phyloP scores from a whole-genome alignment of 2,113 vertebrate genomes.

The Campylorhamphus procurvoides region DNA sequence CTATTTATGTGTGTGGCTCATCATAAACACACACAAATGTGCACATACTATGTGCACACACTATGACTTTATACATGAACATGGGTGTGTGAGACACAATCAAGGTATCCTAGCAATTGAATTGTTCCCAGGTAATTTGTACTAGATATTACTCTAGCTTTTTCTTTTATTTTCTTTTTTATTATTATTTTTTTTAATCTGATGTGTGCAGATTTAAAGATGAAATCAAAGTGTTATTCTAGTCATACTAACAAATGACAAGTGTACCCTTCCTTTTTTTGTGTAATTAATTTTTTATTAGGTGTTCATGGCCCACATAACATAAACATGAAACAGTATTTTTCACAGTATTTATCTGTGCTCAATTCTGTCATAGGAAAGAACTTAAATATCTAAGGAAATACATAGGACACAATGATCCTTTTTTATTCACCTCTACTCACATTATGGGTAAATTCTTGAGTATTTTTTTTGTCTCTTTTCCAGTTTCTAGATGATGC shows the following conservation, averaged over 20 bases:
- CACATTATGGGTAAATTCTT: not conserved
- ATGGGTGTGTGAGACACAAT: rapidly evolving
- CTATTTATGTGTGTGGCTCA: not conserved
- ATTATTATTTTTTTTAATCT: not conserved
- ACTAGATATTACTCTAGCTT: rapidly evolving
- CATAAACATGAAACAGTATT: not conserved
- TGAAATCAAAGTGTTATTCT: not conserved
- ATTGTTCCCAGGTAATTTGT: not conserved
- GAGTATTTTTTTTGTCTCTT: not conserved
- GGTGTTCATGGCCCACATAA: not conserved
- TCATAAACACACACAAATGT: not conserved
- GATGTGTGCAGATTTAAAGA: not conserved
- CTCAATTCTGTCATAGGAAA: not conserved
- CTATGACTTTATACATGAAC: rapidly evolving
- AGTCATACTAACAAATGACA: not conserved
- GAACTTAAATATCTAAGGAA: not conserved
- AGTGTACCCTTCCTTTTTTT: not conserved
- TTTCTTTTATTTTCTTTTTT: not conserved
- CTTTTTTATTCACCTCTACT: not conserved
- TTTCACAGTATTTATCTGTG: not conserved
- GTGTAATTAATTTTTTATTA: not conserved
- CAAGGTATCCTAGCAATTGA: not conserved
- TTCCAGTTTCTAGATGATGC: not conserved
- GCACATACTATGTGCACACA: not conserved
- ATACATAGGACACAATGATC: not conserved